Conservation (phyloP, 2,113 vertebrate species). For the Phalacrocorax brasilianus region DNA sequence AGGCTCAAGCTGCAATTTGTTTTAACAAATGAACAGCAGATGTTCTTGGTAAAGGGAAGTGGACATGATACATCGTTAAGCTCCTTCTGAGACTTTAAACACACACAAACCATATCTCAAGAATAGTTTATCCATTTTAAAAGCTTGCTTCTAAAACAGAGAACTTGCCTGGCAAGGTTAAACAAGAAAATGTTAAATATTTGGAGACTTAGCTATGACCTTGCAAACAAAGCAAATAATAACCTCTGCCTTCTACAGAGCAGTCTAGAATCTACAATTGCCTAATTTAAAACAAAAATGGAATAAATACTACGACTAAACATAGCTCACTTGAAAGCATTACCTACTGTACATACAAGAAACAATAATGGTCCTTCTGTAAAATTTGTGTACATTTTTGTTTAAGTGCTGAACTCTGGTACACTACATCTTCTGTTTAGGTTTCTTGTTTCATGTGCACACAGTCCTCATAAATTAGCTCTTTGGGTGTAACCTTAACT, state of each 20-base stretch:
- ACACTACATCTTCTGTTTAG: neutral
- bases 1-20: neutral
- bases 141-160: neutral
- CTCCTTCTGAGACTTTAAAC: slow-evolving; percentile 41
- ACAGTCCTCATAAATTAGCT: neutral
- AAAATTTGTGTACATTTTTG: neutral
- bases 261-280: neutral
- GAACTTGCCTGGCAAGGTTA: neutral
- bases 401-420: neutral
- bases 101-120: slow-evolving; percentile 4
- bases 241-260: neutral
- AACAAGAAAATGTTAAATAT: slow-evolving; percentile 38
- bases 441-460: neutral
- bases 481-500: neutral
- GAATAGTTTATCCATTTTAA: slow-evolving; percentile 1
- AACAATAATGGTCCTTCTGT: neutral
- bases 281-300: neutral
- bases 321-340: neutral
- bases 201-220: neutral
- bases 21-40: slow-evolving; percentile 30
- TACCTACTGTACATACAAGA: neutral
- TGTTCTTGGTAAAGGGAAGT: slow-evolving; percentile 38
- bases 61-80: slow-evolving; percentile 39
- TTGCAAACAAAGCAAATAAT: neutral
- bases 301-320: neutral